Percentiles rank a stretch among this genome's conserved stretches.
These are phyloP conservation scores for Standfussiana lucernea DNA, from an alignment of 2,888 invertebrate species.

Conservation along the genomic window DNA sequence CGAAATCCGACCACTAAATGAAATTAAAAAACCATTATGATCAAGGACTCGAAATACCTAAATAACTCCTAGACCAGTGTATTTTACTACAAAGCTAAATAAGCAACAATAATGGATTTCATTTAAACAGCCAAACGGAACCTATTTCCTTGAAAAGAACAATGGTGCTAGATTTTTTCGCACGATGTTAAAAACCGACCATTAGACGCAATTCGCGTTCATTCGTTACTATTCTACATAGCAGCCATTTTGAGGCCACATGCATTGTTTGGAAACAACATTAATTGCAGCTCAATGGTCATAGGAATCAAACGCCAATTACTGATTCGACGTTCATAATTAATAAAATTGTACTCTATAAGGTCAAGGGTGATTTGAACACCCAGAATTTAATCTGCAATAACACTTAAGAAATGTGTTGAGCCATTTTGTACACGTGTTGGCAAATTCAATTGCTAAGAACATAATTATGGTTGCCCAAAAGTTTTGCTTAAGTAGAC, in stretches of 20 bases:
- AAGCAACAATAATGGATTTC: constrained; percentile 43
- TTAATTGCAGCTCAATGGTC: constrained; percentile 72
- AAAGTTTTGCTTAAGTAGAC: constrained; percentile 31
- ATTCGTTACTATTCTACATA: constrained; percentile 76
- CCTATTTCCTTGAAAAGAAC: constrained; percentile 78
- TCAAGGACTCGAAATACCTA: constrained; percentile 25
- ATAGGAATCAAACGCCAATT: constrained; percentile 68
- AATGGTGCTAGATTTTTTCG: constrained; percentile 82
- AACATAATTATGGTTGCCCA: constrained; percentile 36
- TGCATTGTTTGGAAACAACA: constrained; percentile 73
- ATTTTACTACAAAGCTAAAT: constrained; percentile 41
- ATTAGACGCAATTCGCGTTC: constrained; percentile 82
- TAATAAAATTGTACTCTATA: constrained; percentile 45
- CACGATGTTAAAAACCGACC: constrained; percentile 80
- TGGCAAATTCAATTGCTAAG: constrained; percentile 60
- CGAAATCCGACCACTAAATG: constrained; percentile 18
- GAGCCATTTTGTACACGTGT: constrained; percentile 39
- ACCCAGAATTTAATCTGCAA: constrained; percentile 30
- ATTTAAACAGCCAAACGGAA: constrained; percentile 56
- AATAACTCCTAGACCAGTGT: constrained; percentile 12
- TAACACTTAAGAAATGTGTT: constrained; percentile 41
- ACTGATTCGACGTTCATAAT: constrained; percentile 63
- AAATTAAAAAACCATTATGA: constrained; percentile 29
- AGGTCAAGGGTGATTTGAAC: constrained; percentile 59
- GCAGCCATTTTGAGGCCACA: constrained; percentile 71